These are phyloP conservation scores for Drosophila albomicans DNA, from an alignment of 1,140 invertebrate genomes.

Conservation along the genomic window DNA sequence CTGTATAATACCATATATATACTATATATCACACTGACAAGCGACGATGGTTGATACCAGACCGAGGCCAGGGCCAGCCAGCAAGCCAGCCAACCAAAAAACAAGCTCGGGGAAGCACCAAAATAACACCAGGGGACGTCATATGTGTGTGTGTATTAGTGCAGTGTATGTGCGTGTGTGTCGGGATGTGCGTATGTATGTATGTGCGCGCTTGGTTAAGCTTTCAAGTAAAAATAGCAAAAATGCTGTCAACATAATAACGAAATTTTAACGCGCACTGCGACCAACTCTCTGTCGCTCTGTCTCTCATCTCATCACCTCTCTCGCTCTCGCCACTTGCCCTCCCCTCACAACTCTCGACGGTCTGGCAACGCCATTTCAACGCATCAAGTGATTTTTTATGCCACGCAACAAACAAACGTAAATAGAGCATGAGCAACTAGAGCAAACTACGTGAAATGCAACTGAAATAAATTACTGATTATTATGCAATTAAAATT, in stretches of 20 bases:
- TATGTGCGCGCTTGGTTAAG: slow-evolving; percentile 70
- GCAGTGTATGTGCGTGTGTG: slow-evolving; percentile 22
- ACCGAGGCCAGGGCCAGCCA: slow-evolving; percentile 28
- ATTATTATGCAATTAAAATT: not conserved
- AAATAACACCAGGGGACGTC: slow-evolving; percentile 75
- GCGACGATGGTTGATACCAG: slow-evolving; percentile 65
- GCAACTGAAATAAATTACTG: not conserved
- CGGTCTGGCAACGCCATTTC: slow-evolving; percentile 53
- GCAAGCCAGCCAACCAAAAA: slow-evolving; percentile 75
- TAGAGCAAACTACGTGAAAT: not conserved
- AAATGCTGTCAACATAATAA: slow-evolving; percentile 83
- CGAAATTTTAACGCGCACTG: slow-evolving; percentile 81
- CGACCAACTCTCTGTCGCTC: slow-evolving; percentile 42
- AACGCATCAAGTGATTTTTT: slow-evolving; percentile 59
- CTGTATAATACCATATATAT: slow-evolving; percentile 12
- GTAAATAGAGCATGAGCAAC: slow-evolving; percentile 1
- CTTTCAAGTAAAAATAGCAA: slow-evolving; percentile 83
- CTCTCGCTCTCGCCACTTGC: not conserved
- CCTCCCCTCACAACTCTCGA: slow-evolving; percentile 28
- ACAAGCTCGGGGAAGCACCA: slow-evolving; percentile 80
- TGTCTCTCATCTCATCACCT: not conserved
- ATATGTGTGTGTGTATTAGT: slow-evolving; percentile 27
- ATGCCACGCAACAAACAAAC: slow-evolving; percentile 8
- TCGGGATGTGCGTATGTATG: slow-evolving; percentile 20
- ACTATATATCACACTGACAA: slow-evolving; percentile 75